A percentile compares a stretch with the other conserved stretches of the same genome.
These are phyloP conservation scores for Threskiornis aethiopicus DNA, from an alignment of 2,797 vertebrate genomes.

Conservation along the genomic window DNA sequence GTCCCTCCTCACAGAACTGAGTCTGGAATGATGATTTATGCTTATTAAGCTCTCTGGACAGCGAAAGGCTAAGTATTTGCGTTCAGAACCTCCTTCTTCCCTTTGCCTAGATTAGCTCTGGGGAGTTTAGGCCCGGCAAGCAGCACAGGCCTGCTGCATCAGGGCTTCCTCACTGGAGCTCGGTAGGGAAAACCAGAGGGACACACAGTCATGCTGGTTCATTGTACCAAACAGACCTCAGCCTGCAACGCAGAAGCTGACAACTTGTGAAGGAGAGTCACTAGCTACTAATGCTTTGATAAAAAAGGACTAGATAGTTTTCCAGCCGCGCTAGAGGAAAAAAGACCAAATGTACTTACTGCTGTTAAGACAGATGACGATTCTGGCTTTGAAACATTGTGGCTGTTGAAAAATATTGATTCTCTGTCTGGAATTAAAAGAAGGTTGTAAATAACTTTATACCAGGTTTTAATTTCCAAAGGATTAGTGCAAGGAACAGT, in stretches of 20 bases:
- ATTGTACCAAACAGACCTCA: constrained; percentile 52
- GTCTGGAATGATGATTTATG: constrained; percentile 42
- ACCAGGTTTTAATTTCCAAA: background rate
- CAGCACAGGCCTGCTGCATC: constrained; percentile 12
- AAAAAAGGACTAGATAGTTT: constrained; percentile 6
- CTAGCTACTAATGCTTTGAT: background rate
- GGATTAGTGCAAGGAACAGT: background rate
- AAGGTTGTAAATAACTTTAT: background rate
- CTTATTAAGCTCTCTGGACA: constrained; percentile 39
- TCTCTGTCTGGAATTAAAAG: constrained; percentile 86
- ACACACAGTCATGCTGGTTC: constrained; percentile 28
- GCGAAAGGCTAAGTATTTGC: constrained; percentile 17
- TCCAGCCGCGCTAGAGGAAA: background rate
- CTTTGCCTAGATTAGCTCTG: constrained; percentile 38
- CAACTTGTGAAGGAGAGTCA: constrained; percentile 24
- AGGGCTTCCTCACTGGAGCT: constrained; percentile 52
- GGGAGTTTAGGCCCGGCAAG: background rate
- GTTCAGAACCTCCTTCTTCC: constrained; percentile 14
- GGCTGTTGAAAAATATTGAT: constrained; percentile 99
- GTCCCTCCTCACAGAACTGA: constrained; percentile 62
- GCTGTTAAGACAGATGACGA: constrained; percentile 94
- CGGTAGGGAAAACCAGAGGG: constrained; percentile 56
- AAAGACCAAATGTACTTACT: constrained; percentile 76
- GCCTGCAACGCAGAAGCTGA: constrained; percentile 54
- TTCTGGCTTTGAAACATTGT: constrained; percentile 98